These are phyloP conservation scores for Drosophila subpulchrella DNA, from an alignment of 1,140 invertebrate genomes.

Conservation along the genomic window DNA sequence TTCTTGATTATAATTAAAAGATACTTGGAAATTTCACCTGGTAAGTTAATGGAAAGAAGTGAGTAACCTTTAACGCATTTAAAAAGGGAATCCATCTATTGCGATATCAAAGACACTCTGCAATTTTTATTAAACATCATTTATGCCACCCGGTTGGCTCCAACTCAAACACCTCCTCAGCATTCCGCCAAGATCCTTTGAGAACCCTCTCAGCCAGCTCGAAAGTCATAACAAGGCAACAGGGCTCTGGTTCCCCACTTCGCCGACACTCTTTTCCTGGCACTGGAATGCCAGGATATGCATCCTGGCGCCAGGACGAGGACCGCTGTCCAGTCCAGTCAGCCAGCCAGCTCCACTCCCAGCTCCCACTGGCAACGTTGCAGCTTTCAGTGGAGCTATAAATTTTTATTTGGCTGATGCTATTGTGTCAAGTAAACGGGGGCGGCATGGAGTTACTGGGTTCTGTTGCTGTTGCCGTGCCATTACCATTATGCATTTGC, in stretches of 20 bases:
- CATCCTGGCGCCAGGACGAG: slow-evolving; percentile 28
- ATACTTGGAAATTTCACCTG: too few species aligned
- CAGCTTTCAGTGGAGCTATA: slow-evolving; percentile 76
- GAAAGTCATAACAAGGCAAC: slow-evolving; percentile 68
- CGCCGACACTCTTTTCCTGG: slow-evolving; percentile 15
- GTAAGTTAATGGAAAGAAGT: not conserved
- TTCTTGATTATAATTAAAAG: not conserved
- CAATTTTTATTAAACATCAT: slow-evolving; percentile 75
- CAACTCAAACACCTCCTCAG: slow-evolving; percentile 53
- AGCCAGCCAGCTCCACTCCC: slow-evolving; percentile 7
- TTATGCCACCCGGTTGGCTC: slow-evolving; percentile 46
- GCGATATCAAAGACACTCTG: slow-evolving; percentile 36
- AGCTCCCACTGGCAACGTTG: slow-evolving; percentile 45
- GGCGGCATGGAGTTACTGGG: slow-evolving; percentile 15
- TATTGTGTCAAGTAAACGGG: slow-evolving; percentile 68
- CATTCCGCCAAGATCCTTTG: not conserved
- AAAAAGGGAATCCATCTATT: slow-evolving; percentile 1
- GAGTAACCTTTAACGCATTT: not conserved
- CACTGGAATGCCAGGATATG: slow-evolving; percentile 30
- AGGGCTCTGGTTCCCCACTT: slow-evolving; percentile 25
- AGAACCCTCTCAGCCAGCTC: slow-evolving; percentile 41
- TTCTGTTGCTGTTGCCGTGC: slow-evolving; percentile 28
- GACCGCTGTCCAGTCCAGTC: slow-evolving; percentile 39
- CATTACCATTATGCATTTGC: slow-evolving; percentile 74
- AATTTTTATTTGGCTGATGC: slow-evolving; percentile 79